These are phyloP conservation scores for Solenopsis fugax DNA, from an alignment of 1,140 invertebrate genomes.

Conservation along the genomic window DNA sequence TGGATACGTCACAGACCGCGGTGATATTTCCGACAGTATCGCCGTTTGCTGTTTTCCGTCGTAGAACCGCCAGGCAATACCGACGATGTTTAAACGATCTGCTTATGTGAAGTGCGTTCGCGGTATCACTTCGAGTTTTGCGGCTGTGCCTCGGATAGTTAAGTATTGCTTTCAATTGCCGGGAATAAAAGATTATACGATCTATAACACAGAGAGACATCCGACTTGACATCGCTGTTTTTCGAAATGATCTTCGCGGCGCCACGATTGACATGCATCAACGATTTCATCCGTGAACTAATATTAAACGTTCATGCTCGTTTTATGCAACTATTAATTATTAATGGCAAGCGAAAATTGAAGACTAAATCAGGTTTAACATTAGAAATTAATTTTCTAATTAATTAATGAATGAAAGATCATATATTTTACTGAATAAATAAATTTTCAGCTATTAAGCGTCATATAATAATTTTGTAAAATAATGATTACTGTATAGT, in stretches of 20 bases:
- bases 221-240: background rate
- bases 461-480: background rate
- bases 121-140: conserved; percentile 21
- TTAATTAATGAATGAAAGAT: background rate
- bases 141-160: background rate
- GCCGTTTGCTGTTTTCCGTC: background rate
- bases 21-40: conserved; percentile 49
- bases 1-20: background rate
- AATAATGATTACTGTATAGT: background rate
- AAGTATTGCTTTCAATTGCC: conserved; percentile 26
- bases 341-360: background rate
- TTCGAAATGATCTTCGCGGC: background rate
- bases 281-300: background rate
- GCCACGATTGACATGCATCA: conserved; percentile 14
- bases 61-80: background rate
- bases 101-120: conserved; percentile 25
- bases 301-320: background rate
- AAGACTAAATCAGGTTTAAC: background rate
- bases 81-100: background rate
- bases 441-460: background rate
- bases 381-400: background rate
- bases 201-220: background rate
- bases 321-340: background rate
- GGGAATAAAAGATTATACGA: conserved; percentile 30
- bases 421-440: background rate